Evolutionary conservation across 2,113 vertebrate genomes (phyloP), one percentile per base, ranked within the genome.

Genomic region (Hypocryptadius cinnamomeus): DNA sequence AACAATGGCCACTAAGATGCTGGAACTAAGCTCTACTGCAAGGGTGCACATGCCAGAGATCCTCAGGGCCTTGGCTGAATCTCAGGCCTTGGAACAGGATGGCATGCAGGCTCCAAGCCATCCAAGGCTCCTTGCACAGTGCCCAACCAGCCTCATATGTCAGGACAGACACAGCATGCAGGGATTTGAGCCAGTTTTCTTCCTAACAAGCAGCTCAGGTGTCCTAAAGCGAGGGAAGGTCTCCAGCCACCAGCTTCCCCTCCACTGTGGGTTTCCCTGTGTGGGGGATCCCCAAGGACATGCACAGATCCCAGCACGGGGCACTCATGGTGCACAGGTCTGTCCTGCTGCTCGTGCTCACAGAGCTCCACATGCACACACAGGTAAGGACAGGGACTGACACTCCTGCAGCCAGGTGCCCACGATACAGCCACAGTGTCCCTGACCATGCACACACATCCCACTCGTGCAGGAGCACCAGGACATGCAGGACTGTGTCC

Each of bases 81-180:
- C 91, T 94, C 93, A 48, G 47, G 28, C 89, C 76, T 80, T 60
- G 91, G 88, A 80, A 74, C 10, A 57, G 82, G 94, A 78, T 5
- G 71, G 68, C 93, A 94, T 90, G 96, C 94, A 93, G 87, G 85
- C 82, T 87, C 44, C 82, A 83, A 71, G 93, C 72, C 94, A 83
- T 13, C 76, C 91, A 77, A 70, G 72, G 64, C 87, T 89, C 63
- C 89, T 87, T 65, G 70, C 76, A 56, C 31, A 71, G 44, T 27
- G 64, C 79, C 79, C 87, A 68, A 90, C 40, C 93, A 95, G 87
- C 48, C 90, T 45, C 53, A 3, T 0, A 8, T 1, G 56, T 56
- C 79, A 57, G 76, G 51, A 48, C 79, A 90, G 47, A 71, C 73
- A 70, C 23, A 16, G 53, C 91, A 78, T 81, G 90, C 85, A 15